These are phyloP conservation scores for Cercopithecus neglectus DNA, from an alignment of 2,797 vertebrate genomes.

Conservation along the genomic window DNA sequence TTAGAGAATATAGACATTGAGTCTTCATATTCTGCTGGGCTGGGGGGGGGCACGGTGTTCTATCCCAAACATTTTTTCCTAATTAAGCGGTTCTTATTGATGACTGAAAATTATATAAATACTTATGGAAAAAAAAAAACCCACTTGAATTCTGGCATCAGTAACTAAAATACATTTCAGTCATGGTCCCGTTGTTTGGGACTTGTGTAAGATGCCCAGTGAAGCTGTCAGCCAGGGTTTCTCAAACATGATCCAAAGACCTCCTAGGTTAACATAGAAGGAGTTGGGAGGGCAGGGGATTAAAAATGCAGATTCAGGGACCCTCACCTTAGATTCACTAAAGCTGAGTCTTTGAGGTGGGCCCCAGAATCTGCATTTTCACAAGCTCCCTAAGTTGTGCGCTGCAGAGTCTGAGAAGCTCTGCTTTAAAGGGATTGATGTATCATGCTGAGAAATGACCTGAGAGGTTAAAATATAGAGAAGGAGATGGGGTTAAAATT, in stretches of 20 bases:
- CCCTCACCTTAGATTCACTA: no score
- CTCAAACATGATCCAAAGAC: not conserved
- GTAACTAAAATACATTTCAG: not conserved
- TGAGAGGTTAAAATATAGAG: not conserved
- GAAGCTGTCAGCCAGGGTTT: not conserved
- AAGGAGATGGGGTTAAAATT: not conserved
- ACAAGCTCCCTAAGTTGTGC: not conserved
- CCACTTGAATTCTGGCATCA: not conserved
- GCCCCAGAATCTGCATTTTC: not conserved
- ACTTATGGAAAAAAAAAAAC: not conserved
- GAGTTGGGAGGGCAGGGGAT: not conserved
- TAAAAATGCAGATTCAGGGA: not conserved
- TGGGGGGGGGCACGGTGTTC: fast-evolving
- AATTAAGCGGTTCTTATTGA: not conserved
- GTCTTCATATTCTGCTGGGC: not conserved
- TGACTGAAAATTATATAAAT: not conserved
- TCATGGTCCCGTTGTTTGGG: fast-evolving
- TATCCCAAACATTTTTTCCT: not conserved
- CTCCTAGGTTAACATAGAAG: not conserved
- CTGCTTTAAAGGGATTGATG: not conserved
- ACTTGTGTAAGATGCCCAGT: not conserved
- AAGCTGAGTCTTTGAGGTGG: not conserved
- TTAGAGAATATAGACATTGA: not conserved
- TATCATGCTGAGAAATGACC: not conserved
- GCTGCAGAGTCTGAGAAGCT: not conserved